Evolutionary conservation across 2,888 invertebrate genomes (phyloP).

Genomic region (Noctuana brunneofusca): DNA sequence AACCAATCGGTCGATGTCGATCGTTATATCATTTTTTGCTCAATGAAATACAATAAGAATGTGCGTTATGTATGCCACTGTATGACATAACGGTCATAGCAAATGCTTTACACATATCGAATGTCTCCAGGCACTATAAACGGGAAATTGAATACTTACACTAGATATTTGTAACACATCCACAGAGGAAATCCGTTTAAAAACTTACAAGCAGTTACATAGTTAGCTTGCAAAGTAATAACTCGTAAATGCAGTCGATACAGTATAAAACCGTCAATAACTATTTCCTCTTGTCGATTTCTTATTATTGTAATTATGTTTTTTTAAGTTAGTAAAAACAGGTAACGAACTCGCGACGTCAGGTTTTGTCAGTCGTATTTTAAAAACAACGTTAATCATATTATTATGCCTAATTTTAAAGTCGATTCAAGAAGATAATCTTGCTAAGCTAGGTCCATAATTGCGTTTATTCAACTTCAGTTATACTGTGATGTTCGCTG

Average conservation of each 20-base stretch:
- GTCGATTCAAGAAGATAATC: constrained; percentile 73
- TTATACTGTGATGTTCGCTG: constrained; percentile 42
- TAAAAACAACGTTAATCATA: constrained; percentile 73
- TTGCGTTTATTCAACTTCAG: constrained; percentile 57
- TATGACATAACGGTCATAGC: constrained; percentile 28
- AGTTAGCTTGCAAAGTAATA: constrained; percentile 46
- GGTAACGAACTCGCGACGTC: constrained; percentile 63
- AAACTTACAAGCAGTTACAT: constrained; percentile 40
- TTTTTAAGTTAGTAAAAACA: constrained; percentile 40
- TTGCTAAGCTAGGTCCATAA: constrained; percentile 61
- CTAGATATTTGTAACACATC: constrained; percentile 39
- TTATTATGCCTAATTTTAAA: constrained; percentile 77
- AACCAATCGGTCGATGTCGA: constrained; percentile 20
- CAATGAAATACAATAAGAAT: constrained; percentile 33
- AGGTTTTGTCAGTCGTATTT: constrained; percentile 66
- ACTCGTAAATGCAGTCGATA: constrained; percentile 39
- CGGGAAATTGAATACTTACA: constrained; percentile 32
- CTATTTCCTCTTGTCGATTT: constrained; percentile 47
- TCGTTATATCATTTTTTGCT: constrained; percentile 29
- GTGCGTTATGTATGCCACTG: constrained; percentile 29
- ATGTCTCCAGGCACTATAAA: constrained; percentile 28
- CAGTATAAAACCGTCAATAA: constrained; percentile 39
- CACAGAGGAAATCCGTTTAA: constrained; percentile 38
- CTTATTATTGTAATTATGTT: constrained; percentile 46
- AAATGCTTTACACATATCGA: constrained; percentile 28